Conservation (phyloP, 2,113 vertebrate genomes). For the Naja naja region DNA sequence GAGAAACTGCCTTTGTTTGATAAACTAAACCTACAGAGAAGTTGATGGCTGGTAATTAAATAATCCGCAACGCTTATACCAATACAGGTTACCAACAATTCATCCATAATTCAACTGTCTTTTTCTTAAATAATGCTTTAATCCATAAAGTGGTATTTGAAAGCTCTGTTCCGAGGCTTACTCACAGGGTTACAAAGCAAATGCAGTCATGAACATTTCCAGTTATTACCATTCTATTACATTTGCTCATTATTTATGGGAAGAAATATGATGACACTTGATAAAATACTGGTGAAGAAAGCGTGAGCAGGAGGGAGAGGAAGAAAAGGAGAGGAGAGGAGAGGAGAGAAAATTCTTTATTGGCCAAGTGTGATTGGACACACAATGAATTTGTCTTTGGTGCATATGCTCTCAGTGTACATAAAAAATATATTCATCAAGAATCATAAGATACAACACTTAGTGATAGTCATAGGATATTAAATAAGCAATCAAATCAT, state of each 20-base stretch:
- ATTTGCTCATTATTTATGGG: not conserved
- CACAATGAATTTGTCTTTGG: no score
- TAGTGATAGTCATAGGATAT: no score
- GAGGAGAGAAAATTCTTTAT: no score
- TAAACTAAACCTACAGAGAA: not conserved
- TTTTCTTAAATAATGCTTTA: not conserved
- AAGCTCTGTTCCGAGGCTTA: not conserved
- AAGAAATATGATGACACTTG: not conserved
- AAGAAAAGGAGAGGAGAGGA: no score
- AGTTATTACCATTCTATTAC: not conserved
- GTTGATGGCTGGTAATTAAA: not conserved
- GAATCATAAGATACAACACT: no score
- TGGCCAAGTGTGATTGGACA: no score
- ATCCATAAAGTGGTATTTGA: not conserved
- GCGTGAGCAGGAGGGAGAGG: no score
- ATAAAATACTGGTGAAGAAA: not conserved
- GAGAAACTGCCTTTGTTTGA: not conserved
- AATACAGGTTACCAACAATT: accelerated
- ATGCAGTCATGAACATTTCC: not conserved
- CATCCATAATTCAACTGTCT: not conserved
- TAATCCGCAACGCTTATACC: not conserved
- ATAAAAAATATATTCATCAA: no score
- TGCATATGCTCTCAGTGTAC: no score
- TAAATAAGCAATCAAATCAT: no score
- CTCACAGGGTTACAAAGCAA: accelerated